These are phyloP conservation scores for Eunapius fragilis DNA, from an alignment of 37 sponge, comb jelly and placozoan genomes.

Conservation along the genomic window DNA sequence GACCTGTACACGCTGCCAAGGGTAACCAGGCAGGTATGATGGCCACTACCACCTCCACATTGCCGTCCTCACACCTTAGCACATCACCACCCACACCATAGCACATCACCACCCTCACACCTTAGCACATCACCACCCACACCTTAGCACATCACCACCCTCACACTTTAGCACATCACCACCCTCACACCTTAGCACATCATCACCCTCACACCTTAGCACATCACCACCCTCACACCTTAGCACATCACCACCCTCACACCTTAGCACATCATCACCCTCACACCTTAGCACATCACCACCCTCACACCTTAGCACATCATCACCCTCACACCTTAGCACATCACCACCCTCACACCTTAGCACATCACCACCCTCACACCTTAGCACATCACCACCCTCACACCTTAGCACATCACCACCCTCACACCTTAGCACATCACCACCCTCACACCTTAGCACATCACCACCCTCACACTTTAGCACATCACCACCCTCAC, in stretches of 20 bases:
- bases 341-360: constrained; percentile 24
- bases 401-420: constrained; percentile 19
- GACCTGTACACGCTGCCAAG: constrained; percentile 48
- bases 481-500: constrained; percentile 21
- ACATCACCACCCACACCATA: not conserved
- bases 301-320: constrained; percentile 2
- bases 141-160: constrained; percentile 13
- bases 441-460: constrained; percentile 5
- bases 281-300: constrained; percentile 10
- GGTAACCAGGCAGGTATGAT: not conserved
- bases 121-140: not conserved
- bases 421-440: constrained; percentile 16
- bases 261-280: constrained; percentile 18
- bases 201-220: constrained; percentile 14
- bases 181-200: constrained; percentile 22
- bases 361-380: not conserved
- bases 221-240: not conserved
- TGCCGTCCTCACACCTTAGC: constrained; percentile 11
- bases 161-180: constrained; percentile 19
- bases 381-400: constrained; percentile 13
- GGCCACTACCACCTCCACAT: not conserved
- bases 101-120: constrained; percentile 24
- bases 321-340: not conserved
- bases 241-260: constrained; percentile 18
- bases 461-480: too few species aligned